phyloP scores from a whole-genome alignment of 2,113 vertebrate species.

The Talpa occidentalis region DNA sequence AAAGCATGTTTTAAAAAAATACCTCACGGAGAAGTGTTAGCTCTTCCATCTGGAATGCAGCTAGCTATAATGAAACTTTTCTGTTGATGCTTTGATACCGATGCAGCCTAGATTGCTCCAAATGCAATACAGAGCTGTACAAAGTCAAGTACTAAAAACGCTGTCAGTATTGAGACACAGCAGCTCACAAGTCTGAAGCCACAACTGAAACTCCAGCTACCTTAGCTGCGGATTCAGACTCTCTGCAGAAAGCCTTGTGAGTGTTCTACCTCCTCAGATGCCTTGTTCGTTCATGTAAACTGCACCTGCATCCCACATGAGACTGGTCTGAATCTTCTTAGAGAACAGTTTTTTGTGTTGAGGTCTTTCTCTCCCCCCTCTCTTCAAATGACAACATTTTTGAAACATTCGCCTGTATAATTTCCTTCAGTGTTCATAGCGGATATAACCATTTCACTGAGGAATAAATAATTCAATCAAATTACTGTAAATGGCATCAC shows the following conservation, averaged over 20 bases:
- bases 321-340: background rate
- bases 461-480: slow-evolving; percentile 1
- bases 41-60: background rate
- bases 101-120: background rate
- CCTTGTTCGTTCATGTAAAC: background rate
- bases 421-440: background rate
- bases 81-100: background rate
- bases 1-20: background rate
- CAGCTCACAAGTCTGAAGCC: background rate
- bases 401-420: background rate
- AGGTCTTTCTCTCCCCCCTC: background rate
- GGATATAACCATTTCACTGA: background rate
- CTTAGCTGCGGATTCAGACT: background rate
- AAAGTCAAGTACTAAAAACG: background rate
- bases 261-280: background rate
- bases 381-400: background rate
- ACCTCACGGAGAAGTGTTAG: background rate
- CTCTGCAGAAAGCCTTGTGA: background rate
- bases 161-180: background rate
- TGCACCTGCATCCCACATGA: background rate
- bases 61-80: background rate
- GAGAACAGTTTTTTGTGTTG: background rate
- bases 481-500: background rate
- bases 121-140: background rate
- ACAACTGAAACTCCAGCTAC: background rate